Base-by-base conservation (phyloP, 2,888 invertebrate species). In the Mongoloraphidia duomilia region DNA sequence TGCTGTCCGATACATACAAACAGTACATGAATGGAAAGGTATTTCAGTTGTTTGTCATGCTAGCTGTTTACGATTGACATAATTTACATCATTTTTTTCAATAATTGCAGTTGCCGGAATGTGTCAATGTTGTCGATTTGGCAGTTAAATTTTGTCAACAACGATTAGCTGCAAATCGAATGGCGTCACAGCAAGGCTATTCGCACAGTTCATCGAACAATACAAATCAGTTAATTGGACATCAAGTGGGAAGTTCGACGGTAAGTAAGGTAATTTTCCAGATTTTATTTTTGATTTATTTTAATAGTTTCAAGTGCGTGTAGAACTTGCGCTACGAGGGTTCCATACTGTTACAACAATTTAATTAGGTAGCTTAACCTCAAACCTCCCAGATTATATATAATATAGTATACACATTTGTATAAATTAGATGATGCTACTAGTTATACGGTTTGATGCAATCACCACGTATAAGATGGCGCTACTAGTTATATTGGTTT, bases 101-200 rank as follows among this genome's bases (percentile, higher is more conserved):
- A 9, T 44, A 47, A 49, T 54, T 47, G n/a, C 44, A 71, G 67
- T 60, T 67, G 42, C 69, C 76, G 9, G 82, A 82, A 55, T 79
- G 73, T 56, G 66, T 68, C 50, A 82, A 80, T 59, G 65, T 77
- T 9, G 67, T 81, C 6, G 85, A 85, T 56, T 65, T 79, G 37
- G 84, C 82, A 44, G 71, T 80, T 55, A 84, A 82, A 62, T 80
- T 80, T 58, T 84, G 85, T 58, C 76, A 80, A 54, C 78, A 78
- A 57, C 70, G 79, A 54, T 73, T 76, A 49, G 68, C 74, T 17
- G 67, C 71, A 1, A 70, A 77, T 51, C 82, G 77, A 61, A 72
- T 76, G 48, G 71, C 73, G 52, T 71, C 73, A 5, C 71, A 51
- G 49, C 52, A 12, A 53, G 53, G 39, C 2, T 36, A 13, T 14